Evolutionary conservation across 1,140 invertebrate genomes (phyloP).

Genomic region (Papilio glaucus): DNA sequence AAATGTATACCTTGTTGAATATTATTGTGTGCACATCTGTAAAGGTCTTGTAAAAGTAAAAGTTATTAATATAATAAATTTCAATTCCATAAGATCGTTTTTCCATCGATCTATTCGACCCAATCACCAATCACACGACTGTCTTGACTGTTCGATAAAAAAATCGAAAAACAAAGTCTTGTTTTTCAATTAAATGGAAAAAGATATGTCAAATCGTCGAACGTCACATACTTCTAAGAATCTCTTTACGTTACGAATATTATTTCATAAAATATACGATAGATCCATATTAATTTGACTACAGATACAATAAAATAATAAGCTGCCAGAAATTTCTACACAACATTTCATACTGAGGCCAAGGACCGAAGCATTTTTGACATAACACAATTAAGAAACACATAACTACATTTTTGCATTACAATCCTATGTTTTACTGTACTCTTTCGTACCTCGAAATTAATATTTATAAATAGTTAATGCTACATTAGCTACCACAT

Average conservation of each 20-base stretch:
- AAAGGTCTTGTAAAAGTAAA: not conserved
- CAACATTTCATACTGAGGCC: constrained; percentile 4
- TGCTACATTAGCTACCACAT: constrained; percentile 9
- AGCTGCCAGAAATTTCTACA: constrained; percentile 28
- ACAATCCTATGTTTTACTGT: constrained; percentile 3
- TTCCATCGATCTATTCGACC: too few relatives aligned
- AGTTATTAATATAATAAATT: not conserved
- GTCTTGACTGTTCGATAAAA: too few relatives aligned
- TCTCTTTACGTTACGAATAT: too few relatives aligned
- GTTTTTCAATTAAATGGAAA: not conserved
- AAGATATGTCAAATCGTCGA: not conserved
- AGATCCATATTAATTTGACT: not conserved
- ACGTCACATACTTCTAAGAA: not conserved
- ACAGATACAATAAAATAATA: not conserved
- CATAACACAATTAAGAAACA: not conserved
- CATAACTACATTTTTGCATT: not conserved
- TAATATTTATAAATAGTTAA: constrained; percentile 25
- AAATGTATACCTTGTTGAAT: not conserved
- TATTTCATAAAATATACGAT: not conserved
- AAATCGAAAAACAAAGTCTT: not conserved
- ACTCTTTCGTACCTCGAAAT: constrained; percentile 25
- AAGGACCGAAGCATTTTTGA: not conserved
- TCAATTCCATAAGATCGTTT: too few relatives aligned
- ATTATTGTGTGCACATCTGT: not conserved
- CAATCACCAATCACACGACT: too few relatives aligned